Base-by-base conservation (phyloP, 2,113 vertebrate species). In the Microtus richardsoni region DNA sequence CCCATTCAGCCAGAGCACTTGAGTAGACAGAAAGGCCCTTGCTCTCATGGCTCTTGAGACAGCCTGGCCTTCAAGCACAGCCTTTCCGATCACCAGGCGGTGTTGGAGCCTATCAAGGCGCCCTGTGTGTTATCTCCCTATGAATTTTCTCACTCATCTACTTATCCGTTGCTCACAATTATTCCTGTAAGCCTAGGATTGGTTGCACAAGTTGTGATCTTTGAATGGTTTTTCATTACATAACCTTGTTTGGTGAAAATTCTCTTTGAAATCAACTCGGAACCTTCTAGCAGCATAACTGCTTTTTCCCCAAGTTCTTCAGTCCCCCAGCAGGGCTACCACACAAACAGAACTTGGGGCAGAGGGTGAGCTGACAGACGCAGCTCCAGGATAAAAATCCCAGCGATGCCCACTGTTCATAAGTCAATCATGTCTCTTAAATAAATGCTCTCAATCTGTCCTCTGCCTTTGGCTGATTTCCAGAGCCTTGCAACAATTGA, bases 391-490 rank as follows among this genome's bases (percentile, higher is more conserved):
- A 89, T 78, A 74, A 93, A 54, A 71, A 79, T 26, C 79, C 26
- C 87, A 87, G 64, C 62, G 41, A 64, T 14, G 39, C 66, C 82
- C 39, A 64, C 30, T 79, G 33, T 71, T 87, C 75, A 22, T 71
- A 89, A 83, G 41, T 66, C 91, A 28, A 62, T 58, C 49, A 49
- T 83, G 30, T 93, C 52, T 79, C 89, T 80, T 66, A 10, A 84
- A 84, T 78, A 94, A 89, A 82, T 62, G 52, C 44, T 73, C 82
- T 92, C 77, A 41, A 58, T 90, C 47, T 94, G 33, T 89, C 68
- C 49, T 91, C 54, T 47, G 28, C 39, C 66, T 86, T 66, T 70
- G 80, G 16, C 85, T 94, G 64, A 91, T 77, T 96, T 94, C 95
- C 79, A 96, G 70, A 97, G 66, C n/a, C 70, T 66, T 71, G 58